Evolutionary conservation across 35 echinoderm and acorn worm genomes (phyloP).

Genomic region (Chiridota heheva): DNA sequence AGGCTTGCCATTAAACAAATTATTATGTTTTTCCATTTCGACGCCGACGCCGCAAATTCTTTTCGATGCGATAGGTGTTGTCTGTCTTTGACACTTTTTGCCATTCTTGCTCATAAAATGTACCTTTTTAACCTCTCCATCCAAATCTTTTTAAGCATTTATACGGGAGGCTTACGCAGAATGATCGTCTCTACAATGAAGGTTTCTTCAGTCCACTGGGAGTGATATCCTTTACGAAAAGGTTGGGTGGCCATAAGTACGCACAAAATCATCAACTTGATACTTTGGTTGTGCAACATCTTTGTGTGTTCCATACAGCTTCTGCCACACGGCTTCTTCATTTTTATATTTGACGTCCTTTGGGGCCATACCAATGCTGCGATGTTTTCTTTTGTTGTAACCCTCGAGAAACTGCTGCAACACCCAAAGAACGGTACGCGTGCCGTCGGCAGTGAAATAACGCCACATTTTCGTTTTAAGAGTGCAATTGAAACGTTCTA

Average conservation of each 20-base stretch:
- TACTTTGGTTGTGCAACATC: too few relatives aligned
- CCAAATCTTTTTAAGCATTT: too few relatives aligned
- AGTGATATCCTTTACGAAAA: too few relatives aligned
- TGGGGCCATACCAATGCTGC: constrained; percentile 39
- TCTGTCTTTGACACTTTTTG: constrained; percentile 48
- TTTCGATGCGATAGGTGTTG: constrained; percentile 65
- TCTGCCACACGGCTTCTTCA: constrained; percentile 28
- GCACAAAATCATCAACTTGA: too few relatives aligned
- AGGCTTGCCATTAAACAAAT: constrained; percentile 78
- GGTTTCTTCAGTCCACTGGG: too few relatives aligned
- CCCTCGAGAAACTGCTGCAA: neutral
- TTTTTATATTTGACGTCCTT: neutral
- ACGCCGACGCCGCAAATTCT: constrained; percentile 38
- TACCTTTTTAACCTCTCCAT: too few relatives aligned
- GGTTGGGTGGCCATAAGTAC: too few relatives aligned
- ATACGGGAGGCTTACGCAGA: too few relatives aligned
- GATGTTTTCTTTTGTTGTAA: constrained; percentile 1
- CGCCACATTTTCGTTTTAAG: constrained; percentile 60
- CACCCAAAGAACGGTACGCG: neutral
- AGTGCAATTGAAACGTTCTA: constrained; percentile 68
- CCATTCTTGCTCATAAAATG: too few relatives aligned
- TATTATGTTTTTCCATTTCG: constrained; percentile 49
- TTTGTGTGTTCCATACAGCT: constrained; percentile 32
- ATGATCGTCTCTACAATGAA: too few relatives aligned
- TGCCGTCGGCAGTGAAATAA: constrained; percentile 35